Percentiles rank a stretch among this genome's conserved stretches.
These are phyloP conservation scores for Vanessa atalanta DNA, from an alignment of 1,140 invertebrate species.

Conservation along the genomic window DNA sequence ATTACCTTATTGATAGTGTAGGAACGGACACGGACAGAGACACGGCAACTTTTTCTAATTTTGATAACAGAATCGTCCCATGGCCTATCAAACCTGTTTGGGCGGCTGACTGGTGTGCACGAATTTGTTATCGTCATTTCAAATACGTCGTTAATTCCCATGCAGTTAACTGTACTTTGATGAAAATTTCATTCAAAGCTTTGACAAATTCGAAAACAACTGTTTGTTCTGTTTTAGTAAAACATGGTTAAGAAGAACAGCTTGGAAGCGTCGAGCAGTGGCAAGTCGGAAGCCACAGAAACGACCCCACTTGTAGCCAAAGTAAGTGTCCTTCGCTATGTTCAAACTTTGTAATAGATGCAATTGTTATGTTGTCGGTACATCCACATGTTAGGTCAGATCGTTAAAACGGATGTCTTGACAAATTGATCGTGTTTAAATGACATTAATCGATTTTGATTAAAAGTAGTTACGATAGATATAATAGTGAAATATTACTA, in stretches of 20 bases:
- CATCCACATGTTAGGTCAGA: not conserved
- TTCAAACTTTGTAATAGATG: not conserved
- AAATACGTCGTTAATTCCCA: not conserved
- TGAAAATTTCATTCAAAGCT: too few relatives aligned
- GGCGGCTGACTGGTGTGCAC: not conserved
- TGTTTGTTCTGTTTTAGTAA: constrained; percentile 12
- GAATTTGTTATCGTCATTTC: not conserved
- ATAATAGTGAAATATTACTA: not conserved
- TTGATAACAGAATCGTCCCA: not conserved
- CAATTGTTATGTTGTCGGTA: not conserved
- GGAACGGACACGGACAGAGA: not conserved
- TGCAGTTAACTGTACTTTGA: not conserved
- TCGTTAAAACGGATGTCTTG: constrained; percentile 3
- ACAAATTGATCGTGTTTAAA: constrained; percentile 9
- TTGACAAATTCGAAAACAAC: not conserved
- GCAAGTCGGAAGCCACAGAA: constrained; percentile 41
- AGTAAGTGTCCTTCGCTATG: constrained; percentile 33
- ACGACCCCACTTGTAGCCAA: constrained; percentile 49
- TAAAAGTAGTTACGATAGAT: not conserved
- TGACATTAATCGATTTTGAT: not conserved
- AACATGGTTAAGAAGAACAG: constrained; percentile 51
- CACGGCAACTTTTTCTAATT: not conserved
- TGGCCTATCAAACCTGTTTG: not conserved
- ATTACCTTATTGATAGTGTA: constrained; percentile 21
- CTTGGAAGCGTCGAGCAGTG: constrained; percentile 32